Evolutionary conservation across 2,797 vertebrate species (phyloP).

Genomic region (Protosalanx chinensis): DNA sequence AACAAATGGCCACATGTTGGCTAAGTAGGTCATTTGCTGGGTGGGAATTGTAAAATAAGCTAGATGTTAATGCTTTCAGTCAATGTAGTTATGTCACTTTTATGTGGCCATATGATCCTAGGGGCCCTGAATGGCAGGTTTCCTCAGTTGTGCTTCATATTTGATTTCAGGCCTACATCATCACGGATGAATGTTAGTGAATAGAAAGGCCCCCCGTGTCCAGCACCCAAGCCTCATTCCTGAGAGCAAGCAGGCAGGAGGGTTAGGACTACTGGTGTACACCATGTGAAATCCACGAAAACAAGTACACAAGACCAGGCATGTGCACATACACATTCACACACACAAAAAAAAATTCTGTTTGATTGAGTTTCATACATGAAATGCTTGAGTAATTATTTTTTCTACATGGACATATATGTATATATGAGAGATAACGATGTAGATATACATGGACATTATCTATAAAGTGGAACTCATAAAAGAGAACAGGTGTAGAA

Average conservation of each 20-base stretch:
- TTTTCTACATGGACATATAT: too few relatives aligned
- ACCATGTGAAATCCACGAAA: conserved; percentile 7
- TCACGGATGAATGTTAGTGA: conserved; percentile 31
- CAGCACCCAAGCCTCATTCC: conserved; percentile 4
- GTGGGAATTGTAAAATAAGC: conserved; percentile 58
- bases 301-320: not conserved
- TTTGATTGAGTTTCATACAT: not conserved
- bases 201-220: conserved; percentile 36
- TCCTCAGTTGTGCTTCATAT: conserved; percentile 47
- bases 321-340: not conserved
- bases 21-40: conserved; percentile 57
- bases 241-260: not conserved
- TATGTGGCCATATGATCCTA: conserved; percentile 56
- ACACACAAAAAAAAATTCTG: too few relatives aligned
- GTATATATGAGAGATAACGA: too few relatives aligned
- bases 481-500: not conserved
- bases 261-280: not conserved
- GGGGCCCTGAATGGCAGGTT: conserved; percentile 41
- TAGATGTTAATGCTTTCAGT: conserved; percentile 40
- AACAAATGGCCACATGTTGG: conserved; percentile 22
- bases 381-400: too few relatives aligned
- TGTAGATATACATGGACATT: not conserved
- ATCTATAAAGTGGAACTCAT: not conserved
- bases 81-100: conserved; percentile 54
- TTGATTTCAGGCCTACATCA: conserved; percentile 62